Evolutionary conservation across 2,797 vertebrate genomes (phyloP).

Genomic region (Arctocebus calabarensis): DNA sequence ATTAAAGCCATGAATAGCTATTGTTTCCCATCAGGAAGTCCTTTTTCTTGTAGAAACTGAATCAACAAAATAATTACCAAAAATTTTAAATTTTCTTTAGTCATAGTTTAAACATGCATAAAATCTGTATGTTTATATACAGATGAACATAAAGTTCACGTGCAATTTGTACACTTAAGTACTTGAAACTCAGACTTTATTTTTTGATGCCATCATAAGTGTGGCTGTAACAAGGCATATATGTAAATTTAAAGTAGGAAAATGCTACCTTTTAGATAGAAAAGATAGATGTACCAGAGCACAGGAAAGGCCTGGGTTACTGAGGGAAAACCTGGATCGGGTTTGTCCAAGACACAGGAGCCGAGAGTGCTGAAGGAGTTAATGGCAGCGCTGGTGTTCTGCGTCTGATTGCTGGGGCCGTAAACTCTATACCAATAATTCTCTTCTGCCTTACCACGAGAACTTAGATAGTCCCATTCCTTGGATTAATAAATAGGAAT

Average conservation of each 20-base stretch:
- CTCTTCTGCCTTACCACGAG: background rate
- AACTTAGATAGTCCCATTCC: background rate
- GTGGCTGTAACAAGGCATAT: background rate
- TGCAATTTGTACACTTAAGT: background rate
- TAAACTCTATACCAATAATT: background rate
- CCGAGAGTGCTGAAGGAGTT: background rate
- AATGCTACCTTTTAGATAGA: background rate
- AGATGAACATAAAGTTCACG: too few species aligned
- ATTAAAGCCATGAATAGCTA: background rate
- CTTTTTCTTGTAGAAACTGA: conserved; percentile 10
- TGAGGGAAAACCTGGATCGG: accelerated
- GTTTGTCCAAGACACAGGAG: background rate
- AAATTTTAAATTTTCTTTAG: background rate
- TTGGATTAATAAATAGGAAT: conserved; percentile 34
- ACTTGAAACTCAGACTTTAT: background rate
- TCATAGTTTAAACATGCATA: background rate
- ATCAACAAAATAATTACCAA: background rate
- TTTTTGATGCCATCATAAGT: background rate
- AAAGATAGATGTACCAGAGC: background rate
- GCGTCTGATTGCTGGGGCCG: background rate
- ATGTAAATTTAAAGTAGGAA: background rate
- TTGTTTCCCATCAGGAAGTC: background rate
- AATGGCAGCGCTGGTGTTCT: background rate
- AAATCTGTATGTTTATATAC: too few species aligned
- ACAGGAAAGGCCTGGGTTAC: background rate